Conservation (phyloP, 2,113 vertebrate species). For the Clinocottus analis region DNA sequence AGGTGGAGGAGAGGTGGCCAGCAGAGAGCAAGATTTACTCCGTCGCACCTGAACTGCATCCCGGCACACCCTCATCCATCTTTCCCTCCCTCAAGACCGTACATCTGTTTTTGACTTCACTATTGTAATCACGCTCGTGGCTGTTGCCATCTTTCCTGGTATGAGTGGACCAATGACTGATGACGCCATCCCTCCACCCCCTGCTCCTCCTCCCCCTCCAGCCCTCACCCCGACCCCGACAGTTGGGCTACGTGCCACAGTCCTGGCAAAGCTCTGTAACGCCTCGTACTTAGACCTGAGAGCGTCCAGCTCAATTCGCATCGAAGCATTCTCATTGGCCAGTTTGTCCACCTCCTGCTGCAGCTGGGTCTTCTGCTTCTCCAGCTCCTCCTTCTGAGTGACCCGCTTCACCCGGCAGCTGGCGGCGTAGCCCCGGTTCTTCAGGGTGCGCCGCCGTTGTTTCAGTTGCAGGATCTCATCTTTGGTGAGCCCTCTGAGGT, state of each 20-base stretch:
- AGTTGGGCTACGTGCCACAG: constrained; percentile 92
- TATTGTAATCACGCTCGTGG: constrained; percentile 99
- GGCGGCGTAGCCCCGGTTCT: constrained; percentile 96
- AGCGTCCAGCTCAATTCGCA: constrained; percentile 96
- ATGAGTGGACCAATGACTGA: constrained; percentile 92
- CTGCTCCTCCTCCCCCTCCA: constrained; percentile 72
- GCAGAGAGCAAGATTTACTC: constrained; percentile 36
- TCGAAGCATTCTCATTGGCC: constrained; percentile 95
- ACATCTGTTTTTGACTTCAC: constrained; percentile 98
- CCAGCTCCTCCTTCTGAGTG: constrained; percentile 98
- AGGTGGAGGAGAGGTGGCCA: constrained; percentile 55
- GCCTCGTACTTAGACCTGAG: constrained; percentile 98
- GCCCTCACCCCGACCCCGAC: constrained; percentile 84
- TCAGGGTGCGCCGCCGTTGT: constrained; percentile 95
- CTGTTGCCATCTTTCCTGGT: constrained; percentile 92
- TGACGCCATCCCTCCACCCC: constrained; percentile 86
- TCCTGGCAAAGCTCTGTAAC: constrained; percentile 97
- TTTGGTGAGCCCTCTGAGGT: constrained; percentile 94
- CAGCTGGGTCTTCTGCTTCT: constrained; percentile 96
- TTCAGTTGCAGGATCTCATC: constrained; percentile 98
- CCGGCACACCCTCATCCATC: constrained; percentile 33
- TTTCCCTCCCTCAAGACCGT: constrained; percentile 85
- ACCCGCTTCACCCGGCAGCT: constrained; percentile 97
- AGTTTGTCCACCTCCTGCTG: constrained; percentile 99
- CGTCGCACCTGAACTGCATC: constrained; percentile 56